Conservation (phyloP, 2,113 vertebrate genomes). For the Burhinus bistriatus region DNA sequence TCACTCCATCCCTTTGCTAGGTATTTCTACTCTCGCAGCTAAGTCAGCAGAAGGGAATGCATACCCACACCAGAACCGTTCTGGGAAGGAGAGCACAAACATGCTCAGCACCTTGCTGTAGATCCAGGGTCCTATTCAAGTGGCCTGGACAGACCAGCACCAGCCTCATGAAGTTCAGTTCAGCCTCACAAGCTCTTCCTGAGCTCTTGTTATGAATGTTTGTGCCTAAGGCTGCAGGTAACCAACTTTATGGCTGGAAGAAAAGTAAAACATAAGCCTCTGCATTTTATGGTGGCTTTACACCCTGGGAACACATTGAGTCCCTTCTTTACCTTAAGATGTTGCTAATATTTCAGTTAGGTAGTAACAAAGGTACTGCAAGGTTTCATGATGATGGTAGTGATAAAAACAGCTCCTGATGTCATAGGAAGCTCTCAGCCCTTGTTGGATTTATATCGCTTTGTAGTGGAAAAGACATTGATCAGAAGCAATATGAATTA, state of each 20-base stretch:
- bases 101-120: background rate
- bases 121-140: background rate
- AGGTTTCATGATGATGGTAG: background rate
- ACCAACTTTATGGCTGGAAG: fast-evolving
- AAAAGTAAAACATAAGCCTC: background rate
- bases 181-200: background rate
- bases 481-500: background rate
- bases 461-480: background rate
- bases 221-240: background rate
- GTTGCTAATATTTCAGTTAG: background rate
- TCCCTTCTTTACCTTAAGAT: background rate
- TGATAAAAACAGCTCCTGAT: background rate
- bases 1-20: background rate
- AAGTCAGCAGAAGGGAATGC: background rate
- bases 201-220: background rate
- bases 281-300: background rate
- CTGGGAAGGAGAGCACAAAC: background rate
- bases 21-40: background rate
- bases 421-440: background rate
- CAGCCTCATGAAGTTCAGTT: background rate
- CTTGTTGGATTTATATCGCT: background rate
- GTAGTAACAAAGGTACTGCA: background rate
- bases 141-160: background rate
- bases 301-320: fast-evolving
- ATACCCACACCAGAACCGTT: fast-evolving